A percentile compares a stretch with the other conserved stretches of the same genome.
Conservation (phyloP, 1,140 invertebrate genomes). For the Sinonovacula constricta region DNA sequence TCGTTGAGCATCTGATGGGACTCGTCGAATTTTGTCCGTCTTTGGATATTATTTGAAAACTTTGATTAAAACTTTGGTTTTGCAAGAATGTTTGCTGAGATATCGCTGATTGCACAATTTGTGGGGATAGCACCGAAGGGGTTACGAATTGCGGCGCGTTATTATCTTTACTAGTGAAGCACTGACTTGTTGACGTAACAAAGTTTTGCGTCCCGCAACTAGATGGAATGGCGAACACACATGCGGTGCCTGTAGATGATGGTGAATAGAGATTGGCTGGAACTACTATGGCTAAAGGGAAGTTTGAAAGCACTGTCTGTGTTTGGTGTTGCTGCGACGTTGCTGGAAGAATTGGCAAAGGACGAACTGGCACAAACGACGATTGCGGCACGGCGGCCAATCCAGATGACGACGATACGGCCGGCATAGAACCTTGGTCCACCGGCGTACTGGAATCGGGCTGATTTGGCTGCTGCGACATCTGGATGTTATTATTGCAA, state of each 20-base stretch:
- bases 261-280: conserved; percentile 35
- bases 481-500: not conserved
- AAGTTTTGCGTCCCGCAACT: not conserved
- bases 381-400: not conserved
- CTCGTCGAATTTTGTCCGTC: no score
- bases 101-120: not conserved
- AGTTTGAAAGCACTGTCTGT: not conserved
- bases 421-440: not conserved
- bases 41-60: no score
- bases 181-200: no score
- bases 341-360: not conserved
- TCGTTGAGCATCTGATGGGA: no score
- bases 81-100: not conserved
- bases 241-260: conserved; percentile 7
- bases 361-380: not conserved
- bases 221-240: conserved; percentile 22
- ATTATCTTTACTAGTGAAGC: no score
- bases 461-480: not conserved
- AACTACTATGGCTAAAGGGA: conserved; percentile 36
- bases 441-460: not conserved
- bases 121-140: not conserved
- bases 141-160: not conserved
- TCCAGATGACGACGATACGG: not conserved
- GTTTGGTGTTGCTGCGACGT: not conserved
- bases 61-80: not conserved